Percentiles rank a stretch among this genome's conserved stretches.
Conservation (phyloP, 2,888 invertebrate genomes). For the Apodemia mormo region DNA sequence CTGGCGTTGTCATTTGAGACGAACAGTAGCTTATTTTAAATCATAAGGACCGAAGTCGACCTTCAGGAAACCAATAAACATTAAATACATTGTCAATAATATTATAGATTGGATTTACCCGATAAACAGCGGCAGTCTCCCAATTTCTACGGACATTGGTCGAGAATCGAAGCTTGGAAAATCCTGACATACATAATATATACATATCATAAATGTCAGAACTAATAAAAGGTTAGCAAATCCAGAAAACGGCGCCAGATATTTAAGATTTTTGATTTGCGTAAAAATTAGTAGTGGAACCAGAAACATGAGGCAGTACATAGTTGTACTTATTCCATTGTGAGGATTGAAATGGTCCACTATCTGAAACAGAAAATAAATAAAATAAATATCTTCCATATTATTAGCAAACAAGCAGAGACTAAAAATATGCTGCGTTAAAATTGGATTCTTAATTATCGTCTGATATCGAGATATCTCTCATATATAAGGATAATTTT, state of each 20-base stretch:
- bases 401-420: too few species aligned
- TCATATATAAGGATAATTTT: too few species aligned
- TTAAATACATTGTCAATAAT: neutral
- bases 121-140: constrained; percentile 92
- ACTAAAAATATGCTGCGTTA: too few species aligned
- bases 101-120: constrained; percentile 58
- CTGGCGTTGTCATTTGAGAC: too few species aligned
- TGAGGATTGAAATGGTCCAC: constrained; percentile 49
- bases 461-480: too few species aligned
- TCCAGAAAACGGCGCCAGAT: constrained; percentile 93
- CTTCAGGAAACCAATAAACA: neutral
- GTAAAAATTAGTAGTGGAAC: constrained; percentile 67
- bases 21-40: too few species aligned
- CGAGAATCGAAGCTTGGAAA: constrained; percentile 69
- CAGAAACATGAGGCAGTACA: constrained; percentile 67
- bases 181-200: constrained; percentile 88
- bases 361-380: constrained; percentile 54
- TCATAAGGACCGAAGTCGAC: too few species aligned
- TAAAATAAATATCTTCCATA: too few species aligned
- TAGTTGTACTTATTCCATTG: constrained; percentile 48
- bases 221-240: constrained; percentile 92
- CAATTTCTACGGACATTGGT: constrained; percentile 79
- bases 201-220: constrained; percentile 88
- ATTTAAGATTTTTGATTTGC: constrained; percentile 88
- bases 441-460: too few species aligned